Conservation (phyloP, 2,888 invertebrate species). For the Actias luna region DNA sequence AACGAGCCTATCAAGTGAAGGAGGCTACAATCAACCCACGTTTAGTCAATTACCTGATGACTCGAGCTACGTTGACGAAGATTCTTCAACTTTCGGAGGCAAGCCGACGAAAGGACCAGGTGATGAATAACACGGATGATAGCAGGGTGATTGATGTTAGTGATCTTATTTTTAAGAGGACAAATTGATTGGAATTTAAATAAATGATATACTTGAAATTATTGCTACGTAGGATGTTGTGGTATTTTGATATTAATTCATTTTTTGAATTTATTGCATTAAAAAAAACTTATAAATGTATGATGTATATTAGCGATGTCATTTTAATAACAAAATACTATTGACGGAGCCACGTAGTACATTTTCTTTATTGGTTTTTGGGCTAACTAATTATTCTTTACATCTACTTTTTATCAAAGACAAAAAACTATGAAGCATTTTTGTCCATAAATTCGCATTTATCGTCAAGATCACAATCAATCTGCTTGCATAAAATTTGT, state of each 20-base stretch:
- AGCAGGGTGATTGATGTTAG: slow-evolving; percentile 62
- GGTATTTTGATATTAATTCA: not conserved
- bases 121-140: slow-evolving; percentile 72
- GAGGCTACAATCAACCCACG: slow-evolving; percentile 27
- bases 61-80: slow-evolving; percentile 60
- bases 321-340: slow-evolving; percentile 8
- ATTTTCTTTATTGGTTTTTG: slow-evolving; percentile 15
- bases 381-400: slow-evolving; percentile 12
- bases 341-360: not conserved
- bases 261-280: not conserved
- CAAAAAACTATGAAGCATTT: slow-evolving; percentile 16
- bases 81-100: slow-evolving; percentile 52
- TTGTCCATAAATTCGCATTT: slow-evolving; percentile 7
- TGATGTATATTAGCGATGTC: not conserved
- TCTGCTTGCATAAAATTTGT: slow-evolving; percentile 58
- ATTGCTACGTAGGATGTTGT: slow-evolving; percentile 1
- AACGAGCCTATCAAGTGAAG: slow-evolving; percentile 13
- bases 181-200: slow-evolving; percentile 12
- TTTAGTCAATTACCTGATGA: slow-evolving; percentile 44
- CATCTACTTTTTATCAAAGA: slow-evolving; percentile 16
- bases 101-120: slow-evolving; percentile 74
- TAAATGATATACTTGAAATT: not conserved
- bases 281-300: not conserved
- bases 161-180: slow-evolving; percentile 60
- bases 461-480: slow-evolving; percentile 67